Base-by-base conservation (phyloP, 2,797 vertebrate genomes). In the Labroides dimidiatus region DNA sequence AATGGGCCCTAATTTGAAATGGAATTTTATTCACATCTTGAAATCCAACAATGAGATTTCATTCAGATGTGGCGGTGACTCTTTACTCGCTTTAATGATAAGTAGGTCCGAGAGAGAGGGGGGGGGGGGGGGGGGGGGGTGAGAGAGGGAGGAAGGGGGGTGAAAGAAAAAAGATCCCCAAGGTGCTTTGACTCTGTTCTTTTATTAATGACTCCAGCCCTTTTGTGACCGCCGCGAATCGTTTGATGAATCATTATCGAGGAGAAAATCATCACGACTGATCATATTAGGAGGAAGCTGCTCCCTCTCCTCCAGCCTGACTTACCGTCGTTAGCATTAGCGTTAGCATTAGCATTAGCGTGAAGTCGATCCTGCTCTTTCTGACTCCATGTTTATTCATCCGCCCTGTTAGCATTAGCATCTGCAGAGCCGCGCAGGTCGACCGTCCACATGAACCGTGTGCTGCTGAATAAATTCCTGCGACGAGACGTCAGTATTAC, bases 391-490 rank as follows among this genome's bases (percentile, higher is more conserved):
- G n/a, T n/a, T n/a, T n/a, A n/a, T n/a, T n/a, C n/a, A n/a, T n/a
- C n/a, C n/a, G n/a, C n/a, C n/a, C n/a, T 27, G 24, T 27, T 27
- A 27, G 24, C 24, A 6, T 27, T 27, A 27, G 24, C 24, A 27
- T 94, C 95, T 93, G 88, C 93, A 90, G 83, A 91, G 91, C 91
- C 89, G 89, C 91, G 92, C 95, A 94, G 95, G 95, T 95, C 89
- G 85, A 90, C 90, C 92, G 95, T 96, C 95, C 94, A 94, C 96
- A 95, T 94, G 94, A 96, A 95, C 95, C 94, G 94, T 94, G 92
- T 88, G 87, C 77, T 92, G 93, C 92, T 89, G 94, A 95, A 96
- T 96, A 96, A 95, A 96, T 96, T 93, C 93, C 86, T 89, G 87
- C 83, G 89, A 92, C 92, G 71, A 94, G 94, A 93, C 91, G 94